Percentiles rank a stretch among this genome's conserved stretches.
Conservation (phyloP, 1,140 invertebrate species). For the Adoxophyes honmai region DNA sequence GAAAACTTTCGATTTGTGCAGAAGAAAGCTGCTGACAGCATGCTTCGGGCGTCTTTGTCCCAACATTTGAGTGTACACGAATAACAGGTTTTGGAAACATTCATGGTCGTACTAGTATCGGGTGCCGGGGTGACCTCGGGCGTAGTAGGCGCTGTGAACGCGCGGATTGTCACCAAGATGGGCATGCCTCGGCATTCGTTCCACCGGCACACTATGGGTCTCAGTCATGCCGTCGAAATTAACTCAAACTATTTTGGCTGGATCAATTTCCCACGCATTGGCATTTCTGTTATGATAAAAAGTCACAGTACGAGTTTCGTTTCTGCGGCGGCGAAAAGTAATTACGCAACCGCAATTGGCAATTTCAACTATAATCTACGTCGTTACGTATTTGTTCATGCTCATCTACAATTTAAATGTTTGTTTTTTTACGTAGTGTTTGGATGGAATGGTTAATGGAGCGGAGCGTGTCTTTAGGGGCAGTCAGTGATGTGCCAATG, state of each 20-base stretch:
- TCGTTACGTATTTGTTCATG: slow-evolving; percentile 13
- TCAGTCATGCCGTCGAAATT: slow-evolving; percentile 31
- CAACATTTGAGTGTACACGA: neutral
- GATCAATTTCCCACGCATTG: slow-evolving; percentile 8
- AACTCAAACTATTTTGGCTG: slow-evolving; percentile 20
- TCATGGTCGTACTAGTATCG: slow-evolving; percentile 24
- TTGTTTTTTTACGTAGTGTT: neutral
- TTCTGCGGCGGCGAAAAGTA: slow-evolving; percentile 5
- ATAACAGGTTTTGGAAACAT: slow-evolving; percentile 15
- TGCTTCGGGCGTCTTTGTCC: neutral
- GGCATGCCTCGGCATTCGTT: slow-evolving; percentile 57
- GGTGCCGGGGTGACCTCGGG: slow-evolving; percentile 28
- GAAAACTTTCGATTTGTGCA: neutral
- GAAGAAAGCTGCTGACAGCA: neutral
- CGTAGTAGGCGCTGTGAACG: slow-evolving; percentile 51
- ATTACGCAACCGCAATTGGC: slow-evolving; percentile 12
- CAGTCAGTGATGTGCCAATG: slow-evolving; percentile 19
- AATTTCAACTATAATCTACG: slow-evolving; percentile 13
- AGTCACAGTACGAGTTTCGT: neutral
- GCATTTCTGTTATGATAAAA: neutral
- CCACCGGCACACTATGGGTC: slow-evolving; percentile 42
- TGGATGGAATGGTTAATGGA: neutral
- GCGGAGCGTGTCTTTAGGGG: neutral
- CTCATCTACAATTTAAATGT: slow-evolving; percentile 12
- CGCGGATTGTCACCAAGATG: slow-evolving; percentile 49